Conservation (phyloP, 2,113 vertebrate species). For the Arothron firmamentum region DNA sequence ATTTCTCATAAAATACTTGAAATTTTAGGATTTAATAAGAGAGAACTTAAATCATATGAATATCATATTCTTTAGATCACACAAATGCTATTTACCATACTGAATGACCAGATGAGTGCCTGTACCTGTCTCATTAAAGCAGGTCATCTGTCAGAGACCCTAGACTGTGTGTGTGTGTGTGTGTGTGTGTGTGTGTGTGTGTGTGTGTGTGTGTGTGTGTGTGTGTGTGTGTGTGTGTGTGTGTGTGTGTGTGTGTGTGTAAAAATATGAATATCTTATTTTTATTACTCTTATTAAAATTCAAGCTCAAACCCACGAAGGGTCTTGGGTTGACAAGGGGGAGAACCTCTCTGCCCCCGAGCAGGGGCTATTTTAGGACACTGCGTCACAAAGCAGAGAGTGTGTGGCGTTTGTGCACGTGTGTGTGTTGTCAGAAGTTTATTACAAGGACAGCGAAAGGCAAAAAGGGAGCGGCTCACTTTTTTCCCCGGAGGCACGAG, state of each 20-base stretch:
- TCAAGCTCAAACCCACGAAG: conserved; percentile 22
- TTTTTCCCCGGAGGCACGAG: conserved; percentile 97
- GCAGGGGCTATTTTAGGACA: conserved; percentile 50
- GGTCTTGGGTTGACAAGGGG: conserved; percentile 52
- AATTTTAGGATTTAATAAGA: no score
- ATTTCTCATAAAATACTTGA: no score
- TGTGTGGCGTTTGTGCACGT: conserved; percentile 2
- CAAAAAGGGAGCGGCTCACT: conserved; percentile 69
- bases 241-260: conserved; percentile 18
- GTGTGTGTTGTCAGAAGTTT: conserved; percentile 32
- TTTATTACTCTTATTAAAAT: conserved; percentile 47
- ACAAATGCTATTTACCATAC: no score
- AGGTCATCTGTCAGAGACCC: not conserved
- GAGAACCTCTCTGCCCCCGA: conserved; percentile 46
- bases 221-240: conserved; percentile 28
- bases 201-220: conserved; percentile 30
- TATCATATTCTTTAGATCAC: no score
- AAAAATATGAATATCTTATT: conserved; percentile 51
- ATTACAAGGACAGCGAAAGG: conserved; percentile 46
- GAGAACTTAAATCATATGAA: no score
- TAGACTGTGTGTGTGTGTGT: conserved; percentile 8
- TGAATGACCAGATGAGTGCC: not conserved
- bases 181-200: conserved; percentile 30
- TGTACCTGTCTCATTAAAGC: conserved; percentile 2
- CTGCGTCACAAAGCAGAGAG: conserved; percentile 29